These are phyloP conservation scores for Lophotriccus pileatus DNA, from an alignment of 2,797 vertebrate species.

Conservation along the genomic window DNA sequence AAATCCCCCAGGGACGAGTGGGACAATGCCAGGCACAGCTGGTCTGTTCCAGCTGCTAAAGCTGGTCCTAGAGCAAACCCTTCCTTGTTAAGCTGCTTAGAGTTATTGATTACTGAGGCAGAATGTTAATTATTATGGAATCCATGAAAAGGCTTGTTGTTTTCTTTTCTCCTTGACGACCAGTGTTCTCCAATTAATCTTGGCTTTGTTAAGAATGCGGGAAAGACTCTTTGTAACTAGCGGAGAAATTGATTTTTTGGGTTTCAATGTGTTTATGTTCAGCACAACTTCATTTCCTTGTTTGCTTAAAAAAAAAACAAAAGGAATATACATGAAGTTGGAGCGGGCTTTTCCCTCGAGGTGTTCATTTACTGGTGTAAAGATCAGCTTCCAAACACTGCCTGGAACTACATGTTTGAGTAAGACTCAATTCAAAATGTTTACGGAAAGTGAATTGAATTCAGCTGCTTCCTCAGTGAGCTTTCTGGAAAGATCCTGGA, in stretches of 20 bases:
- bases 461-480: not conserved
- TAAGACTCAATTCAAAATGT: not conserved
- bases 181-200: conserved; percentile 28
- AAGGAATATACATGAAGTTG: not conserved
- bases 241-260: not conserved
- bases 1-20: not conserved
- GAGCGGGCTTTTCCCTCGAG: not conserved
- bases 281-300: not conserved
- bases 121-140: conserved; percentile 18
- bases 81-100: not conserved
- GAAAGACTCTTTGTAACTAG: not conserved
- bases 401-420: not conserved
- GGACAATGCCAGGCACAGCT: not conserved
- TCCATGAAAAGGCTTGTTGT: not conserved
- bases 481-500: not conserved
- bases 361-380: not conserved
- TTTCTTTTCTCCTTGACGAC: not conserved
- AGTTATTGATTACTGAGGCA: conserved; percentile 14
- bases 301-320: not conserved
- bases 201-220: not conserved
- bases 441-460: not conserved
- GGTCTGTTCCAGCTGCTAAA: not conserved
- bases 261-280: not conserved
- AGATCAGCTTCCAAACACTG: not conserved
- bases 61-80: not conserved